A percentile compares a stretch with the other conserved stretches of the same genome.
Evolutionary conservation across 2,797 vertebrate species (phyloP).

Genomic region (Takifugu ocellatus): DNA sequence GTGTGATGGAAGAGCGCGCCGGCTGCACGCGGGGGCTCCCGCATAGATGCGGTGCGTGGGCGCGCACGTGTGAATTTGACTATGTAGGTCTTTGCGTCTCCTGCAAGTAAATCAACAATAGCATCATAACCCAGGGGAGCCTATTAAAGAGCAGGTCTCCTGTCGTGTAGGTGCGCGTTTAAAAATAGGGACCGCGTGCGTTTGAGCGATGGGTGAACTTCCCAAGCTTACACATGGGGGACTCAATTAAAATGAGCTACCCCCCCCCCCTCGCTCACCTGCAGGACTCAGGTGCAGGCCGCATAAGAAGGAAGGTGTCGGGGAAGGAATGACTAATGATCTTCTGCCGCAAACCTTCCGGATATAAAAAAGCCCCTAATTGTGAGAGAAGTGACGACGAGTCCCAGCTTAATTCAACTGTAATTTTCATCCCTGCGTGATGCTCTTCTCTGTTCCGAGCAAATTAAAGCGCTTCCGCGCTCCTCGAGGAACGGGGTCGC

Average conservation of each 20-base stretch:
- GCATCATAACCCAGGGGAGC: constrained; percentile 57
- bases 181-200: constrained; percentile 50
- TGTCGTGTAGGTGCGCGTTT: constrained; percentile 24
- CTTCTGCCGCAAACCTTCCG: not conserved
- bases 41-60: constrained; percentile 9
- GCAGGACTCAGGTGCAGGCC: constrained; percentile 39
- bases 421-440: not conserved
- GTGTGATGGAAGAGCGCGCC: constrained; percentile 20
- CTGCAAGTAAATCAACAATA: constrained; percentile 55
- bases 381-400: not conserved
- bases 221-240: constrained; percentile 38
- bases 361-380: constrained; percentile 12
- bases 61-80: constrained; percentile 43
- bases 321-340: not conserved
- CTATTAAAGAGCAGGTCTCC: constrained; percentile 70
- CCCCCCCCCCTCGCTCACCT: constrained; percentile 38
- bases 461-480: constrained; percentile 15
- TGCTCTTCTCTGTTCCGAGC: not conserved
- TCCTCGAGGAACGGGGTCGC: constrained; percentile 3
- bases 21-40: constrained; percentile 36
- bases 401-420: constrained; percentile 9
- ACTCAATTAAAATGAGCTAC: constrained; percentile 58
- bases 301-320: constrained; percentile 1
- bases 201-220: constrained; percentile 55
- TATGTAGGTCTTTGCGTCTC: constrained; percentile 46